These are phyloP conservation scores for Leptopilina drosophilae DNA, from an alignment of 2,888 invertebrate species.

Conservation along the genomic window DNA sequence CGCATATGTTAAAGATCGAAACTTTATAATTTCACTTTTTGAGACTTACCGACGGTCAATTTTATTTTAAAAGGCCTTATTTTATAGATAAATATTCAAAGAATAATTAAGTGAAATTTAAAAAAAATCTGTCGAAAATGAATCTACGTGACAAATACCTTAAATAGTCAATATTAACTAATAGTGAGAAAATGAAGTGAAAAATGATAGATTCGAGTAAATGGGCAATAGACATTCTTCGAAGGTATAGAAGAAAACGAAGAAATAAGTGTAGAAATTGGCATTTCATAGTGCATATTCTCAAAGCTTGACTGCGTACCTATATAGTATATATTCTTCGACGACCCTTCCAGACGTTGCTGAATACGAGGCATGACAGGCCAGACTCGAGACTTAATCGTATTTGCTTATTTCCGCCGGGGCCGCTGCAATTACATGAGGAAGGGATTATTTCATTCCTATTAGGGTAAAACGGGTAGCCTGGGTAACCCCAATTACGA, in stretches of 20 bases:
- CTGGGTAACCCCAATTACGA: slow-evolving; percentile 71
- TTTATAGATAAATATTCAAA: too few species aligned
- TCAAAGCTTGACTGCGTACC: background rate
- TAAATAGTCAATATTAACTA: too few species aligned
- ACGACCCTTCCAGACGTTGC: slow-evolving; percentile 54
- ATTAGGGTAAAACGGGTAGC: slow-evolving; percentile 75
- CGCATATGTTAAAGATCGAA: too few species aligned
- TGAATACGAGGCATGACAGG: slow-evolving; percentile 70
- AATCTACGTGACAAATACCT: too few species aligned
- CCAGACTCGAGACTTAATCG: slow-evolving; percentile 69
- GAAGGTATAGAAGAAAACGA: background rate
- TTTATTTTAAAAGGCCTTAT: too few species aligned
- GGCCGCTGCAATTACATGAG: slow-evolving; percentile 67
- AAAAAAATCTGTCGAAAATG: too few species aligned
- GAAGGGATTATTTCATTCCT: slow-evolving; percentile 75
- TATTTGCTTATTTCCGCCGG: slow-evolving; percentile 74
- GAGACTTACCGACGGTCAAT: too few species aligned
- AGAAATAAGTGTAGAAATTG: slow-evolving; percentile 42
- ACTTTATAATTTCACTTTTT: too few species aligned
- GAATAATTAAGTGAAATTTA: too few species aligned
- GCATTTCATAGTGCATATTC: slow-evolving; percentile 47
- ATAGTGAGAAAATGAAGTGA: background rate
- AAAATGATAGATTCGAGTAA: background rate
- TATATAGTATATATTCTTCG: too few species aligned
- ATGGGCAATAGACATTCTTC: background rate